Percentiles rank a stretch among this genome's conserved stretches.
Conservation (phyloP, 2,797 vertebrate species). For the Takifugu rubripes region DNA sequence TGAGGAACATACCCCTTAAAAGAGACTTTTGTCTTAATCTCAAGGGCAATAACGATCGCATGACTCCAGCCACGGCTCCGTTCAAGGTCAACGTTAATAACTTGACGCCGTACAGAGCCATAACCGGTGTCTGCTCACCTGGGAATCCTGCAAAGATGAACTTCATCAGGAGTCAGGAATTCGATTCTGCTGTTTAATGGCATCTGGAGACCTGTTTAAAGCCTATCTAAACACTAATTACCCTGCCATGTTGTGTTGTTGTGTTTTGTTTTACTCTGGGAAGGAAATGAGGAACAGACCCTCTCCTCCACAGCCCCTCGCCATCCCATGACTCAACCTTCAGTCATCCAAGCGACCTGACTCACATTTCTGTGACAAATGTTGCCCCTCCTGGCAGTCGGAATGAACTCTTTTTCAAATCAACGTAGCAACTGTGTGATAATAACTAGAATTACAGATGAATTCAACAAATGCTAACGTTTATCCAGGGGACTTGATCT, state of each 20-base stretch:
- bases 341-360: constrained; percentile 47
- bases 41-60: constrained; percentile 45
- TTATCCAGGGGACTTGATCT: no score
- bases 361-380: constrained; percentile 46
- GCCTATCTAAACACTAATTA: constrained; percentile 64
- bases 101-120: constrained; percentile 24
- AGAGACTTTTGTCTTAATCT: constrained; percentile 50
- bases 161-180: constrained; percentile 33
- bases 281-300: constrained; percentile 71
- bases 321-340: constrained; percentile 44
- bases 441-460: no score
- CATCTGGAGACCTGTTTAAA: constrained; percentile 58
- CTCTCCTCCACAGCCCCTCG: constrained; percentile 18
- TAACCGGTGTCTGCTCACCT: constrained; percentile 28
- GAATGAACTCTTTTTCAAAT: neutral
- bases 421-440: no score
- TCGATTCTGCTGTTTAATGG: constrained; percentile 41
- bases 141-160: constrained; percentile 42
- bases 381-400: constrained; percentile 18
- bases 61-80: constrained; percentile 19
- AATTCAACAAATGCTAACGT: no score
- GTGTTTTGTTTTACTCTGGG: constrained; percentile 59
- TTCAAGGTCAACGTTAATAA: constrained; percentile 49
- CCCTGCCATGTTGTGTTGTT: constrained; percentile 63
- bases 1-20: constrained; percentile 18